These are phyloP conservation scores for Stegana nigrithorax DNA, from an alignment of 2,888 invertebrate species.

Conservation along the genomic window DNA sequence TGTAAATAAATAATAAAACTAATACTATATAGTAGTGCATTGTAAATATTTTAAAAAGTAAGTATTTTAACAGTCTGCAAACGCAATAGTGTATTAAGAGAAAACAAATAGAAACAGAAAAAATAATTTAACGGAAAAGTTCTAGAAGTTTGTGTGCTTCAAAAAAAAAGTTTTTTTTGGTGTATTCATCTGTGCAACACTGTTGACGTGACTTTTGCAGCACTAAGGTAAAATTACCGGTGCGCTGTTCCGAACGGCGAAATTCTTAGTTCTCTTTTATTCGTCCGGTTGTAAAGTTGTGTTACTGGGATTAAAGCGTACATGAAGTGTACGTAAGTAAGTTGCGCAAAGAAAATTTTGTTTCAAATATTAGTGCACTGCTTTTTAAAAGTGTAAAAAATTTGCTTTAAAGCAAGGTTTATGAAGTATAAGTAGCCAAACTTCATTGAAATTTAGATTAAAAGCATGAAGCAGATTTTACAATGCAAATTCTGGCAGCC, in stretches of 20 bases:
- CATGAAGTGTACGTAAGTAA: constrained; percentile 6
- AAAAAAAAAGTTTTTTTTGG: background rate
- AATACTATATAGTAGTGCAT: background rate
- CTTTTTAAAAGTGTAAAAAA: constrained; percentile 37
- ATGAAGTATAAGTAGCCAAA: background rate
- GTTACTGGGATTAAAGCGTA: too few relatives aligned
- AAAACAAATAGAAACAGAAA: background rate
- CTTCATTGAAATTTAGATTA: background rate
- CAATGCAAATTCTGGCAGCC: constrained; percentile 27
- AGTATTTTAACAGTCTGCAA: too few relatives aligned
- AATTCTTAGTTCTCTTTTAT: constrained; percentile 46
- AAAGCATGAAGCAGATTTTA: background rate
- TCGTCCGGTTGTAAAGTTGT: constrained; percentile 36
- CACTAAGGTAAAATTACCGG: background rate
- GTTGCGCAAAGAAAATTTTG: constrained; percentile 5
- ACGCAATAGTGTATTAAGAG: background rate
- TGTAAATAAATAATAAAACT: background rate
- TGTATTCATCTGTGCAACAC: too few relatives aligned
- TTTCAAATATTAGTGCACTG: background rate
- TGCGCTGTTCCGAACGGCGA: too few relatives aligned
- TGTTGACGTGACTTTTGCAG: constrained; percentile 6
- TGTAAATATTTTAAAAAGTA: background rate
- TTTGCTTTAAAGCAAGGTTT: constrained; percentile 1
- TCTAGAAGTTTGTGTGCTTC: background rate
- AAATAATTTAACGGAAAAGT: background rate